These are phyloP conservation scores for Melipona beecheii DNA, from an alignment of 2,888 invertebrate species.

Conservation along the genomic window DNA sequence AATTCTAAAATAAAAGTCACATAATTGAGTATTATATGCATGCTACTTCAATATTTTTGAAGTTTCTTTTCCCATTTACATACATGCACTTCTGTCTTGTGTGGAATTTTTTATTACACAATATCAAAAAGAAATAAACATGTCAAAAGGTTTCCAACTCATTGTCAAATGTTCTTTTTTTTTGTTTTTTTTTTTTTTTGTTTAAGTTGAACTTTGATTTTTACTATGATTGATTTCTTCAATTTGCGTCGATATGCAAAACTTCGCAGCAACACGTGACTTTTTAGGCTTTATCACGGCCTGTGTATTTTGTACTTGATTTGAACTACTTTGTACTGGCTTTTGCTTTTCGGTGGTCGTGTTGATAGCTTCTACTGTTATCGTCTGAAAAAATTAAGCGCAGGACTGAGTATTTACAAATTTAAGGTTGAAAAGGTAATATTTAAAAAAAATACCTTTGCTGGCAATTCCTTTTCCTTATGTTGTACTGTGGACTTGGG, in stretches of 20 bases:
- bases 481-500: constrained; percentile 42
- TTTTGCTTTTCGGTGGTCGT: constrained; percentile 55
- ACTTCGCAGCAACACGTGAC: constrained; percentile 83
- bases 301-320: constrained; percentile 70
- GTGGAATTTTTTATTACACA: constrained; percentile 53
- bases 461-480: constrained; percentile 46
- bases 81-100: background rate
- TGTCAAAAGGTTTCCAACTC: constrained; percentile 1
- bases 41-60: constrained; percentile 14
- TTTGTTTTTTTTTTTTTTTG: background rate
- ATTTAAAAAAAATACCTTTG: constrained; percentile 45
- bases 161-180: background rate
- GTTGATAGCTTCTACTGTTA: constrained; percentile 50
- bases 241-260: constrained; percentile 70
- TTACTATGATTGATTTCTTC: constrained; percentile 62
- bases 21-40: constrained; percentile 49
- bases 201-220: constrained; percentile 32
- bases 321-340: constrained; percentile 56
- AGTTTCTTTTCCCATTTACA: background rate
- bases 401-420: background rate
- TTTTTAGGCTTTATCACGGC: constrained; percentile 75
- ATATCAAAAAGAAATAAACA: constrained; percentile 34
- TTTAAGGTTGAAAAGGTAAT: background rate
- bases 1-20: constrained; percentile 41
- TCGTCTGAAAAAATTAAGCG: constrained; percentile 46